Percentiles rank a stretch among this genome's conserved stretches.
phyloP scores from a whole-genome alignment of 2,113 vertebrate genomes.

The Columba livia region DNA sequence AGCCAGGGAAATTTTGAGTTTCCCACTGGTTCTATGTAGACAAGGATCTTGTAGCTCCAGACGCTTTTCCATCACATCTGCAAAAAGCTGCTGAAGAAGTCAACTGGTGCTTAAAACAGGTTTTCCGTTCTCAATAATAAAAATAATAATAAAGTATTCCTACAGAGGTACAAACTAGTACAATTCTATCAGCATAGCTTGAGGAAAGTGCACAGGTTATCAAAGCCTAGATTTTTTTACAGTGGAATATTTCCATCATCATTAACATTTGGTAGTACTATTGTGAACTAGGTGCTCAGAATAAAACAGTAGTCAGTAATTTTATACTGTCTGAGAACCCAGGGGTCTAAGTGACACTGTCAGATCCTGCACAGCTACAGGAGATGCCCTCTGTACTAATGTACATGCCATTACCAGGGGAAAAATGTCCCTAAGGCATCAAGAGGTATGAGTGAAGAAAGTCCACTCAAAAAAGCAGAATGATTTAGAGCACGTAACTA shows the following conservation, averaged over 20 bases:
- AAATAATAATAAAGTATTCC: not conserved
- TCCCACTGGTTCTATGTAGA: not conserved
- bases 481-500: not conserved
- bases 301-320: not conserved
- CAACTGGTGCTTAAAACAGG: not conserved
- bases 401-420: not conserved
- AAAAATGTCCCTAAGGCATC: not conserved
- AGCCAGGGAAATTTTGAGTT: conserved; percentile 18
- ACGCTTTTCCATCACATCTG: not conserved
- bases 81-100: not conserved
- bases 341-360: not conserved
- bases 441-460: not conserved
- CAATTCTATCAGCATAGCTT: not conserved
- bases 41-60: not conserved
- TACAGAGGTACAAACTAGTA: not conserved
- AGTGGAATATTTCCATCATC: not conserved
- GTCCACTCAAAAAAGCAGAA: not conserved
- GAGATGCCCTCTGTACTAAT: not conserved
- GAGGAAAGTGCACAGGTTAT: not conserved
- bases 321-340: not conserved
- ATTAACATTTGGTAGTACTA: not conserved
- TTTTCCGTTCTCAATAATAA: not conserved
- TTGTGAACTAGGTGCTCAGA: not conserved
- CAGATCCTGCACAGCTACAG: not conserved
- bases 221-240: not conserved